phyloP scores from a whole-genome alignment of 1,140 invertebrate species.

The Apis cerana region DNA sequence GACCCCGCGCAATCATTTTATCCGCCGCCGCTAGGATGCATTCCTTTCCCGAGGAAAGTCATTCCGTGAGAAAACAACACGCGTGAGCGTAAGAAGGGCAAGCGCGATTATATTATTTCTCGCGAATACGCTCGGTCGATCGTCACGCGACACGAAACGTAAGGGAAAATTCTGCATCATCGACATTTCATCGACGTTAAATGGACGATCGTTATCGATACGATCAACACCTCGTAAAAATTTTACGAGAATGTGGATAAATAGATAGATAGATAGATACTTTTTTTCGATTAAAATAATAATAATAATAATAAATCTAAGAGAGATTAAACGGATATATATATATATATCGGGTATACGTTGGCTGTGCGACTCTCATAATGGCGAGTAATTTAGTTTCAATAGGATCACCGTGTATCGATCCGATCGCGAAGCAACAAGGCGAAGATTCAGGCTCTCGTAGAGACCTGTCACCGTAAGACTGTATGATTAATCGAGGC shows the following conservation, averaged over 20 bases:
- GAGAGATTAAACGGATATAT: too few species aligned
- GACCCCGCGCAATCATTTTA: constrained; percentile 52
- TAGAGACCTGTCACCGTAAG: constrained; percentile 43
- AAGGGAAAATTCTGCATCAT: too few species aligned
- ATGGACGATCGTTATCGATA: too few species aligned
- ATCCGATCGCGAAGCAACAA: constrained; percentile 28
- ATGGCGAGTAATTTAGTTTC: constrained; percentile 37
- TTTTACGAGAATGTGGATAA: too few species aligned
- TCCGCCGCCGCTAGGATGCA: constrained; percentile 16
- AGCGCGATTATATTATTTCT: too few species aligned
- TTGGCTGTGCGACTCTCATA: constrained; percentile 22
- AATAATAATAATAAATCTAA: too few species aligned
- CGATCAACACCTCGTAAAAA: too few species aligned
- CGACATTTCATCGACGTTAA: background rate
- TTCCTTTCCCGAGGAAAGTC: constrained; percentile 51
- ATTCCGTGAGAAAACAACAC: constrained; percentile 32
- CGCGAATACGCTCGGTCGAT: too few species aligned
- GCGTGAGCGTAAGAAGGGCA: too few species aligned
- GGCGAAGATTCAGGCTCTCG: constrained; percentile 26
- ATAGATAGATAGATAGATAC: too few species aligned
- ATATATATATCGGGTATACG: background rate
- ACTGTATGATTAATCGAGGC: constrained; percentile 43
- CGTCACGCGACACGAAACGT: background rate
- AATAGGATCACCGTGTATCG: constrained; percentile 44
- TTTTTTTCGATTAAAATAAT: too few species aligned